Evolutionary conservation across 2,797 vertebrate genomes (phyloP).

Genomic region (Huso huso): DNA sequence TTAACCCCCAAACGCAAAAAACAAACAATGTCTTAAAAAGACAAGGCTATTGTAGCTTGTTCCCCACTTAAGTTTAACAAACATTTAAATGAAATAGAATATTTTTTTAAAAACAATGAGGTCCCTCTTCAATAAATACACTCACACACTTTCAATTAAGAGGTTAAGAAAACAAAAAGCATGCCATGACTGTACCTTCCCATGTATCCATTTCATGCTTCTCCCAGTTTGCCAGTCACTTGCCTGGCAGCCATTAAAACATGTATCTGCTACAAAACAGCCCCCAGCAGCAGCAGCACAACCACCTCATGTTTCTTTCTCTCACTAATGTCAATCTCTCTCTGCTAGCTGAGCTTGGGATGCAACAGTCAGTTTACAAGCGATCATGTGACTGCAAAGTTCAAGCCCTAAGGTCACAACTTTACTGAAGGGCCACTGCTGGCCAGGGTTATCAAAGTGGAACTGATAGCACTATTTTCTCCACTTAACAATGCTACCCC

Average conservation of each 20-base stretch:
- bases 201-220: slow-evolving; percentile 92
- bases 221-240: slow-evolving; percentile 49
- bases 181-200: slow-evolving; percentile 69
- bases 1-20: too few relatives aligned
- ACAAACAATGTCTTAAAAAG: too few relatives aligned
- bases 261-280: slow-evolving; percentile 45
- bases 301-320: slow-evolving; percentile 63
- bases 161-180: too few relatives aligned
- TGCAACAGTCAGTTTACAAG: slow-evolving; percentile 76
- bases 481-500: slow-evolving; percentile 58
- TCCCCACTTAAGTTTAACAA: too few relatives aligned
- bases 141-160: too few relatives aligned
- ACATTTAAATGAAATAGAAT: too few relatives aligned
- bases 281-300: slow-evolving; percentile 35
- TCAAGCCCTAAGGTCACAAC: slow-evolving; percentile 87
- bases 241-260: slow-evolving; percentile 70
- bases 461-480: slow-evolving; percentile 82
- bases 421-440: slow-evolving; percentile 77
- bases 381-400: slow-evolving; percentile 85
- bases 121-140: too few relatives aligned
- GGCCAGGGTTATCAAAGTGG: slow-evolving; percentile 84
- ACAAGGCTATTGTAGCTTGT: too few relatives aligned
- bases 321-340: slow-evolving; percentile 52
- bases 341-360: slow-evolving; percentile 54
- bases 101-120: too few relatives aligned